Evolutionary conservation across 2,888 invertebrate genomes (phyloP), one percentile per base, ranked within the genome.

Genomic region (Nymphalis polychloros): DNA sequence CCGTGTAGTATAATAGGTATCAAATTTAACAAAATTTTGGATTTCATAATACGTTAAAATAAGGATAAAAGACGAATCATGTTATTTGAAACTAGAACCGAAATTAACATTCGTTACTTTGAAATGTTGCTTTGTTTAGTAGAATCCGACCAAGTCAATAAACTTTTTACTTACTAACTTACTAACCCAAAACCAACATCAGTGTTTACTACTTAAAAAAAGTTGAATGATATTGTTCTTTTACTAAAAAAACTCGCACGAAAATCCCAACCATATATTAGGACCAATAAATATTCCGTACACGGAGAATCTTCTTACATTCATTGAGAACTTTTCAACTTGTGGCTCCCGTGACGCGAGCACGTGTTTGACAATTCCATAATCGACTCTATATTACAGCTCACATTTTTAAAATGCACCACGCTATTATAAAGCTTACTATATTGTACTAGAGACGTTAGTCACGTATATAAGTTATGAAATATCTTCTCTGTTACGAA

Each of bases 241-340:
- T 65, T 41, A 31, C 41, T n/a, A 19, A 46, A 20, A 53, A 59
- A 60, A 13, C 13, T 47, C 49, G 50, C 19, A 57, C 23, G 50
- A 47, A 63, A 64, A 35, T n/a, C 2, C 41, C 17, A 4, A 27
- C 8, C 20, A 20, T 4, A 27, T 41, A 41, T 50, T 23, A 59
- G 41, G 8, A 55, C 5, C 17, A 17, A 69, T 69, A 66, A 53
- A 66, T 55, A 67, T 70, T 70, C 69, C 53, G 31, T 10, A 23
- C 67, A 61, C 63, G 53, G 17, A 8, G 53, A 31, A 50, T 63
- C 17, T 59, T 20, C 50, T 3, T 49, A 47, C 35, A 62, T 57
- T 50, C 70, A 70, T 64, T 70, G 64, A 61, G 50, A 61, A 35
- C 55, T 31, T 61, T 69, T 63, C 57, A 49, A 52, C n/a, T n/a